These are phyloP conservation scores for Neoscelio sp. DNA, from an alignment of 2,888 invertebrate species.

Conservation along the genomic window DNA sequence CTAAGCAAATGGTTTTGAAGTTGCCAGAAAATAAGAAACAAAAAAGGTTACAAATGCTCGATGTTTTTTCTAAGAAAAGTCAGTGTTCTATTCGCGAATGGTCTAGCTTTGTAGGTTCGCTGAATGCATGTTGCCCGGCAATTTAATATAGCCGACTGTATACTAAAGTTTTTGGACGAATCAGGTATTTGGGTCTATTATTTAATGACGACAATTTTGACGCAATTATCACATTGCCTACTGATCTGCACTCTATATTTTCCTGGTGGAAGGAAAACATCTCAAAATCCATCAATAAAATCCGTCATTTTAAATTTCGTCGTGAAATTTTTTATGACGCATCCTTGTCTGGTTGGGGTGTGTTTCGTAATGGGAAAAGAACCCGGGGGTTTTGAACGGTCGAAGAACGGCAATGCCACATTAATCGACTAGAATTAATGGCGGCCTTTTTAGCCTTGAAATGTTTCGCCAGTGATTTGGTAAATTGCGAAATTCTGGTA, in stretches of 20 bases:
- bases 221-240: not conserved
- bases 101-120: conserved; percentile 35
- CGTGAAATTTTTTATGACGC: conserved; percentile 20
- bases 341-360: conserved; percentile 5
- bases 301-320: not conserved
- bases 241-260: not conserved
- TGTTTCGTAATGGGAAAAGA: not conserved
- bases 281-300: not conserved
- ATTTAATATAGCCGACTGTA: conserved; percentile 35
- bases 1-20: not conserved
- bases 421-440: conserved; percentile 1
- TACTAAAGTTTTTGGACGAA: conserved; percentile 42
- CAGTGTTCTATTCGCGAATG: conserved; percentile 45
- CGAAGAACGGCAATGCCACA: not conserved
- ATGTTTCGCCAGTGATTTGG: conserved; percentile 53
- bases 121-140: conserved; percentile 43
- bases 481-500: conserved; percentile 58
- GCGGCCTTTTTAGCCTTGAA: conserved; percentile 52
- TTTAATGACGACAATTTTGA: conserved; percentile 1
- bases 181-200: conserved; percentile 6
- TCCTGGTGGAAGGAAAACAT: conserved; percentile 8
- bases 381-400: conserved; percentile 5
- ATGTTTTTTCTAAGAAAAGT: not conserved
- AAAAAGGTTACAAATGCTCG: not conserved
- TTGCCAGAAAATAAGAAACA: conserved; percentile 5